Evolutionary conservation across 2,888 invertebrate species (phyloP).

Genomic region (Yponomeuta evonymella): DNA sequence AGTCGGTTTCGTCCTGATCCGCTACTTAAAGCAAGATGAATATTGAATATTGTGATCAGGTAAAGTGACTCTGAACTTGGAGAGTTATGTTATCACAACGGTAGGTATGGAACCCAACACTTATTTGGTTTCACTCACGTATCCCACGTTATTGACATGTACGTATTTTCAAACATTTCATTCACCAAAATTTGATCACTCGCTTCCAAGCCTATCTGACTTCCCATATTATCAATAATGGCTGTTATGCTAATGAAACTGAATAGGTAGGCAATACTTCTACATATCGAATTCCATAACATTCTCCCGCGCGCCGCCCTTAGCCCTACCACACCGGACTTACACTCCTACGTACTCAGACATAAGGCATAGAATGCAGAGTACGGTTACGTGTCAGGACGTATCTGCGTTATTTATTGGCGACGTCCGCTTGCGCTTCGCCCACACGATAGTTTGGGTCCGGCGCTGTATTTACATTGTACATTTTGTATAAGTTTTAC

Average conservation of each 20-base stretch:
- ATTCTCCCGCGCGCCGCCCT: background rate
- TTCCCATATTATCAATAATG: background rate
- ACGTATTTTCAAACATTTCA: background rate
- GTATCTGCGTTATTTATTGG: slow-evolving; percentile 72
- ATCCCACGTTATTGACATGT: background rate
- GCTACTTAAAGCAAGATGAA: too few relatives aligned
- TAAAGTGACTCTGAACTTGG: too few relatives aligned
- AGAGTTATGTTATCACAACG: too few relatives aligned
- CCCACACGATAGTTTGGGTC: slow-evolving; percentile 41
- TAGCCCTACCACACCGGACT: background rate
- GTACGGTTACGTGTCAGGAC: slow-evolving; percentile 45
- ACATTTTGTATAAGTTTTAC: background rate
- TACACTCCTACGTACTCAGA: background rate
- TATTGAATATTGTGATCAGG: too few relatives aligned
- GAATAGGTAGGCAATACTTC: background rate
- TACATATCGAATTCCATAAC: background rate
- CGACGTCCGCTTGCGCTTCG: slow-evolving; percentile 45
- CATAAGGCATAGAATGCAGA: background rate
- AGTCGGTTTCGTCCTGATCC: too few relatives aligned
- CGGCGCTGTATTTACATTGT: background rate
- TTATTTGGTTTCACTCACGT: too few relatives aligned
- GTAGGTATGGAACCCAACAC: too few relatives aligned
- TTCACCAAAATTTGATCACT: background rate
- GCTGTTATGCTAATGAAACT: background rate
- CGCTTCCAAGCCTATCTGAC: background rate